Base-by-base conservation (phyloP, 2,113 vertebrate species). In the Promerops cafer region DNA sequence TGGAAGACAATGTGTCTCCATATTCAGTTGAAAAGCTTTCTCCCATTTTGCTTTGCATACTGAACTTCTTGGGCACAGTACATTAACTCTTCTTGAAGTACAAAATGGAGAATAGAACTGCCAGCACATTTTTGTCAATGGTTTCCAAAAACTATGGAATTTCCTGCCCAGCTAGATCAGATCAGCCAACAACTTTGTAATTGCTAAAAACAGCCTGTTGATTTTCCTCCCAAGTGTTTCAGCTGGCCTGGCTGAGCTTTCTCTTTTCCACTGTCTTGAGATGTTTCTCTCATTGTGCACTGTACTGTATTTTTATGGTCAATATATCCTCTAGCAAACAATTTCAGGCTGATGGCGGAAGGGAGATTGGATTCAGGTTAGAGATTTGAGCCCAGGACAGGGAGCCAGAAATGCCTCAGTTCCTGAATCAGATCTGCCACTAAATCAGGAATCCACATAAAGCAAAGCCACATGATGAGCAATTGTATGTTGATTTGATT, bases 401-500 rank as follows among this genome's bases (percentile, higher is more conserved):
- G 78, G 93, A 96, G 88, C 93, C 95, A 95, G 91, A 85, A 97
- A 94, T 77, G 71, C 79, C 82, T 93, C 47, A 83, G 88, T 94
- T 94, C 90, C 92, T 94, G 93, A 84, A 82, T 74, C 84, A 94
- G 82, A 64, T 85, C 86, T 93, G 91, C 96, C 93, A 40, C 94
- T 97, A 97, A 97, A 97, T 98, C 96, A 97, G 96, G 96, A 97
- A 97, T 98, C 96, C 94, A 88, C 92, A 96, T 96, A 97, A 96
- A 96, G 96, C 96, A 97, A 97, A 97, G 94, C 96, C 97, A 97
- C 91, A 83, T 96, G 97, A 98, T 96, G 96, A 96, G 94, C 96
- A 93, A 95, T 93, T 97, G 92, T 94, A 96, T 26, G 66, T 81
- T 87, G 85, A 91, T 94, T 92, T 96, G 96, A 89, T 89, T 95